A percentile compares a stretch with the other conserved stretches of the same genome.
phyloP scores from a whole-genome alignment of 1,140 invertebrate species.

The Dolichoris vasculosae region DNA sequence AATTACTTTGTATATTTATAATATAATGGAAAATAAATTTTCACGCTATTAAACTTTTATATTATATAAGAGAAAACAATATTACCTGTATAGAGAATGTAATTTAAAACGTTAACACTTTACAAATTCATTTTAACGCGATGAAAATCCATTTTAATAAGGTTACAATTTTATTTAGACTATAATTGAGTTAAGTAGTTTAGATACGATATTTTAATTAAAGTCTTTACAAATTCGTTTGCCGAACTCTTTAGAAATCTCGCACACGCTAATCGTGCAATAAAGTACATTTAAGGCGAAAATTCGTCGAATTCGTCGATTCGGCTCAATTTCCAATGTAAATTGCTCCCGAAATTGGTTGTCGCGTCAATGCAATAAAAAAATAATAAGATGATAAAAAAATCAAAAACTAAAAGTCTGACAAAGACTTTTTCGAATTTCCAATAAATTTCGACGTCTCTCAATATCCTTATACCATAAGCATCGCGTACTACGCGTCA shows the following conservation, averaged over 20 bases:
- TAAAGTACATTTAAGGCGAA: background rate
- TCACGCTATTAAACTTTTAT: background rate
- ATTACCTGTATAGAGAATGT: background rate
- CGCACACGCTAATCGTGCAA: background rate
- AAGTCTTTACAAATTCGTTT: background rate
- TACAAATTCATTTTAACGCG: background rate
- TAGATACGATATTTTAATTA: background rate
- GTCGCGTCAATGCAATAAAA: background rate
- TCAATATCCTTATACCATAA: conserved; percentile 9
- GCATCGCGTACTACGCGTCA: conserved; percentile 11
- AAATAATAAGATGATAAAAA: background rate
- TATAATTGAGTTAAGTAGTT: background rate
- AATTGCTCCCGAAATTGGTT: background rate
- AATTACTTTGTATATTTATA: background rate
- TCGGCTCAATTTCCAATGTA: background rate
- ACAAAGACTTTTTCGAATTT: conserved; percentile 15
- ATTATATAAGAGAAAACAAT: background rate
- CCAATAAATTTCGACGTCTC: conserved; percentile 12
- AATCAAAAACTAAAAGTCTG: conserved; percentile 3
- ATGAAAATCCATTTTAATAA: background rate
- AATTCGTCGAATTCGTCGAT: background rate
- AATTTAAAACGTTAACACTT: background rate
- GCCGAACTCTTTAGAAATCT: background rate
- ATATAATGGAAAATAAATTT: background rate
- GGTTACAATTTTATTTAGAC: background rate